Conservation (phyloP, 2,888 invertebrate species). For the Phalangium opilio region DNA sequence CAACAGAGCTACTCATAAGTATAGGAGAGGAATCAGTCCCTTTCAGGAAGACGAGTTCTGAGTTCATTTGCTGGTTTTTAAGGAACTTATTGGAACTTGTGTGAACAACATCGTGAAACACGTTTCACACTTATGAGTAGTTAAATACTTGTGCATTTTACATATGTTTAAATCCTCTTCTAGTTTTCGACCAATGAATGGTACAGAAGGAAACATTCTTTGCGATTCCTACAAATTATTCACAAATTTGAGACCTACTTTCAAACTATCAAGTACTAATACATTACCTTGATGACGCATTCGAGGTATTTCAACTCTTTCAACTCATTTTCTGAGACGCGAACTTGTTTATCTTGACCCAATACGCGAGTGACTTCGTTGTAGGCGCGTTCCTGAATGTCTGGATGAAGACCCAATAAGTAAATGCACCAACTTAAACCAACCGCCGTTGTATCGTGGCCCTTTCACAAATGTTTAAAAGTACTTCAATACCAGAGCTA, state of each 20-base stretch:
- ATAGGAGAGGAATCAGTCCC: no score
- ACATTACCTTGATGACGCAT: conserved; percentile 18
- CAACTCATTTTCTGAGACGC: conserved; percentile 18
- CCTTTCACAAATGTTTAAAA: no score
- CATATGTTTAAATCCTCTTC: conserved; percentile 16
- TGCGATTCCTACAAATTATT: conserved; percentile 15
- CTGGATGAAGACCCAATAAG: conserved; percentile 42
- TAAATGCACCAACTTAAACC: conserved; percentile 63
- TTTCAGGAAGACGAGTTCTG: no score
- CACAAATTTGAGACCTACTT: no score
- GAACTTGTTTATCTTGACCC: conserved; percentile 4
- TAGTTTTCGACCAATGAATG: conserved; percentile 14
- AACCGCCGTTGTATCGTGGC: conserved; percentile 49
- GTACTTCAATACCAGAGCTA: not conserved
- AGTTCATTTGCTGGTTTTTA: no score
- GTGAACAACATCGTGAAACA: no score
- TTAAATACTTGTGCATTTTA: conserved; percentile 3
- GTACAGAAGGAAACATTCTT: conserved; percentile 15
- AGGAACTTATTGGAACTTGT: no score
- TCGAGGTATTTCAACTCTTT: conserved; percentile 16
- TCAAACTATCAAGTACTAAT: no score
- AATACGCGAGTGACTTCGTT: conserved; percentile 46
- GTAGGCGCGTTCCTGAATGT: conserved; percentile 42
- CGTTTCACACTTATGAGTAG: no score
- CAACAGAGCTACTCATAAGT: no score